phyloP scores from a whole-genome alignment of 1,140 invertebrate species.

The Ostrea denselamellosa region DNA sequence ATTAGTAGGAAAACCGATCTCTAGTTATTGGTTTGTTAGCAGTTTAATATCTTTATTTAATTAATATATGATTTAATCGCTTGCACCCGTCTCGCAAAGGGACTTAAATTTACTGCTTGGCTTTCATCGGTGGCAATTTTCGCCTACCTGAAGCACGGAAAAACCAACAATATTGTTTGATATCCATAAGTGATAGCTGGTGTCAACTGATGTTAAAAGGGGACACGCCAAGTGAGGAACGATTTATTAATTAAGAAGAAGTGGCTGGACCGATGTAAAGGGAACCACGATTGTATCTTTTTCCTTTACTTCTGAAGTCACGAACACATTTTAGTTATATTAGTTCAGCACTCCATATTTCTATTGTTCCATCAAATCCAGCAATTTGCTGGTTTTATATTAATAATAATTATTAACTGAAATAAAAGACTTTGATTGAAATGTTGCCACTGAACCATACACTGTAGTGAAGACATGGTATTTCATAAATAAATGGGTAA shows the following conservation, averaged over 20 bases:
- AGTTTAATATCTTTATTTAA: conserved; percentile 40
- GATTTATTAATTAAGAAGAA: background rate
- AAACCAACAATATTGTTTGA: background rate
- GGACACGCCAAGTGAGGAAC: background rate
- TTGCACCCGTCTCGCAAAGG: conserved; percentile 32
- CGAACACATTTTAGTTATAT: background rate
- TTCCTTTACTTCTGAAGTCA: background rate
- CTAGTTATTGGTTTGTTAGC: conserved; percentile 32
- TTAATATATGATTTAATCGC: conserved; percentile 33
- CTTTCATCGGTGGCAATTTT: background rate
- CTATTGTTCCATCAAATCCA: background rate
- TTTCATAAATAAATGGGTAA: too few relatives aligned
- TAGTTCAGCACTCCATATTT: background rate
- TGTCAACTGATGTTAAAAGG: background rate
- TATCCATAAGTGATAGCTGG: background rate
- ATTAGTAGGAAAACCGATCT: conserved; percentile 26
- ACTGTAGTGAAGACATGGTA: too few relatives aligned
- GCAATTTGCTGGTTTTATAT: background rate
- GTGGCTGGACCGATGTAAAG: background rate
- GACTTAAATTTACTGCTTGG: background rate
- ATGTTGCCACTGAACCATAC: too few relatives aligned
- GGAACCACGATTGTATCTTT: conserved; percentile 18
- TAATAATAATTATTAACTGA: background rate
- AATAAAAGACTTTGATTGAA: too few relatives aligned
- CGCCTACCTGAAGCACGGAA: background rate